phyloP scores from a whole-genome alignment of 2,113 vertebrate genomes.

The Lynx canadensis region DNA sequence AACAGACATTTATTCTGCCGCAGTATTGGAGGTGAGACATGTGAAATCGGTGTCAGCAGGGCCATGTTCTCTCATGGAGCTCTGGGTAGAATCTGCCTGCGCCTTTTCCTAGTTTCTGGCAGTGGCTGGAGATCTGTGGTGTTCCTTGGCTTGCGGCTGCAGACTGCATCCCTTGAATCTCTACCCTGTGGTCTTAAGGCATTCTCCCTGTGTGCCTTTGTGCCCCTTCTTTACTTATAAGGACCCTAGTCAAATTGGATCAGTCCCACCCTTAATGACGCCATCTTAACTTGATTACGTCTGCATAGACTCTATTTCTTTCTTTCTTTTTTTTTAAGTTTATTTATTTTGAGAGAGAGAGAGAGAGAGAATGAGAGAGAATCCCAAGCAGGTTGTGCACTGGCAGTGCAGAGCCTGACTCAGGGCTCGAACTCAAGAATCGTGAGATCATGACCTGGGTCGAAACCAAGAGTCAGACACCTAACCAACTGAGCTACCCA shows the following conservation, averaged over 20 bases:
- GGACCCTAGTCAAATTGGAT: not conserved
- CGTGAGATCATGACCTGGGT: no score
- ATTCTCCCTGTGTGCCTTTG: not conserved
- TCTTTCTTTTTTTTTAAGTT: no score
- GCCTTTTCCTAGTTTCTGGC: not conserved
- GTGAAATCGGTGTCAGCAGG: not conserved
- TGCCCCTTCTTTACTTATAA: not conserved
- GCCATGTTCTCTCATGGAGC: no score
- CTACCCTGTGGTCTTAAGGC: no score
- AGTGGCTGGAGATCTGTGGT: not conserved
- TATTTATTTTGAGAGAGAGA: no score
- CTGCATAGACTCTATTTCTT: not conserved
- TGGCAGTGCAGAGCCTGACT: no score
- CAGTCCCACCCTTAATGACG: not conserved
- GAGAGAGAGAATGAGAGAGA: no score
- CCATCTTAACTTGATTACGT: not conserved
- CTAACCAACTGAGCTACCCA: no score
- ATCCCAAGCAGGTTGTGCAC: no score
- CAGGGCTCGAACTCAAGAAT: no score
- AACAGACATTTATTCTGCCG: not conserved
- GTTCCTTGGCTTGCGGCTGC: not conserved
- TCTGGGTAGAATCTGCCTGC: not conserved
- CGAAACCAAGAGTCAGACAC: no score
- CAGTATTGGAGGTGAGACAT: not conserved
- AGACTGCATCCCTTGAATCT: not conserved